Conservation (phyloP, 2,888 invertebrate species). For the Cryptus armator region DNA sequence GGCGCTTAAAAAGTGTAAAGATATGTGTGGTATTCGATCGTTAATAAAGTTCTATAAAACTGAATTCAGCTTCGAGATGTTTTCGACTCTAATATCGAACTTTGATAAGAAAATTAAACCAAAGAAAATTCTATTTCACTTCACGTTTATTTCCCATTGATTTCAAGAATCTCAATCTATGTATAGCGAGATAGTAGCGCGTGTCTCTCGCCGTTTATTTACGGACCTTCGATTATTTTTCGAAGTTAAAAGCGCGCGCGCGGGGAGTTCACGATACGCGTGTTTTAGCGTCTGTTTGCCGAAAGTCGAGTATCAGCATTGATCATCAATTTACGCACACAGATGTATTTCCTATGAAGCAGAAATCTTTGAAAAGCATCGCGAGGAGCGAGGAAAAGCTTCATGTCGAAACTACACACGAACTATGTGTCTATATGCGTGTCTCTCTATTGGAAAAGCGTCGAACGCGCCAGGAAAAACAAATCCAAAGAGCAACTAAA, state of each 20-base stretch:
- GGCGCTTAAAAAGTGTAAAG: too few relatives aligned
- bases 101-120: neutral
- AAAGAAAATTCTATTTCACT: neutral
- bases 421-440: neutral
- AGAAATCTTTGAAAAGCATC: constrained; percentile 11
- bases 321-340: neutral
- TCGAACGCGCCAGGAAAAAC: constrained; percentile 23
- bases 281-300: neutral
- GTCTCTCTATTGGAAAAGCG: constrained; percentile 20
- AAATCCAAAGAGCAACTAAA: constrained; percentile 23
- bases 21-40: too few relatives aligned
- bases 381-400: constrained; percentile 8
- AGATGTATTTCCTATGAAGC: neutral
- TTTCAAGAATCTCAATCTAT: neutral
- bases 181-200: constrained; percentile 14
- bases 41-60: too few relatives aligned
- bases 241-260: constrained; percentile 41
- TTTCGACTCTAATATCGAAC: neutral
- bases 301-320: constrained; percentile 8
- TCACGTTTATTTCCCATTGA: neutral
- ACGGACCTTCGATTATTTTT: constrained; percentile 62
- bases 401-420: constrained; percentile 30
- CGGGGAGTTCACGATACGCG: constrained; percentile 11
- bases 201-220: constrained; percentile 58
- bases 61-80: neutral